A percentile compares a stretch with the other conserved stretches of the same genome.
Evolutionary conservation across 1,140 invertebrate genomes (phyloP).

Genomic region (Plutomurus gul): DNA sequence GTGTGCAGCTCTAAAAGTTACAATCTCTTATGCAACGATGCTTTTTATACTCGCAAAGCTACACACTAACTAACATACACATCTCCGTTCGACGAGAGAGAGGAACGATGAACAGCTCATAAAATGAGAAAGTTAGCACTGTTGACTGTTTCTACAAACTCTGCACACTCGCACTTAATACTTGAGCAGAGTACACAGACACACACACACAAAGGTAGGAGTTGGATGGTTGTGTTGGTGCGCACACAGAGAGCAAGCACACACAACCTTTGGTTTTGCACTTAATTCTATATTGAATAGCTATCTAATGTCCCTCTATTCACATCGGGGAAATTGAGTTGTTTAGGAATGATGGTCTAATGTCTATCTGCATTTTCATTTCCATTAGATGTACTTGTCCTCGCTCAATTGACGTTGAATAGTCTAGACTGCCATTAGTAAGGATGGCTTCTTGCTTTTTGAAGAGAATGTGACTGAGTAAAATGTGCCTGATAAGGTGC

Average conservation of each 20-base stretch:
- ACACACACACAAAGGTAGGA: neutral
- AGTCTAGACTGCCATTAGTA: neutral
- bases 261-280: neutral
- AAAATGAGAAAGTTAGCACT: constrained; percentile 13
- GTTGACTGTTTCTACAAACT: neutral
- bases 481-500: neutral
- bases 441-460: constrained; percentile 7
- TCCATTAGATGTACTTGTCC: constrained; percentile 6
- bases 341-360: neutral
- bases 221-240: neutral
- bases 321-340: neutral
- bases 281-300: neutral
- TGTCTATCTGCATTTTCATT: constrained; percentile 3
- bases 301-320: neutral
- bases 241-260: neutral
- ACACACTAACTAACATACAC: too few species aligned
- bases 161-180: neutral
- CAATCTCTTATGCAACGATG: neutral
- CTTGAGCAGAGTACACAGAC: neutral
- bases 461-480: neutral
- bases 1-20: neutral
- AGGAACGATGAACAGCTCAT: constrained; percentile 18
- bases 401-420: constrained; percentile 5
- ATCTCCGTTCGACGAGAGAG: too few species aligned
- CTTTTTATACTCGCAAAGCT: neutral